Evolutionary conservation across 2,888 invertebrate species (phyloP).

Genomic region (Drepana falcataria): DNA sequence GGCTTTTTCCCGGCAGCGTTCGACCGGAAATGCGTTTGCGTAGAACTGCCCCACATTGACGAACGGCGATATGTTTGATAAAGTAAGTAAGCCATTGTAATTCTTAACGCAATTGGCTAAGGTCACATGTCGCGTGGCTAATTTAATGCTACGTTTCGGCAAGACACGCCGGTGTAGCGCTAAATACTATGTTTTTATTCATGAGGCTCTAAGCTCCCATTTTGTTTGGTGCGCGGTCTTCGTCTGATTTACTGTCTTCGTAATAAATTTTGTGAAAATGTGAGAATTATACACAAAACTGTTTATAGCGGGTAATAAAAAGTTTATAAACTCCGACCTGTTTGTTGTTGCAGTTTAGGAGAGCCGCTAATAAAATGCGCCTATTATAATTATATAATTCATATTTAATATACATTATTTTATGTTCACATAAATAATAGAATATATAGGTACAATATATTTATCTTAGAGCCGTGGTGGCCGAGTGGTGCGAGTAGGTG

Average conservation of each 20-base stretch:
- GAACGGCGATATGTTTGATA: conserved; percentile 54
- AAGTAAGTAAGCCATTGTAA: conserved; percentile 53
- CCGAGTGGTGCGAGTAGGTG: too few relatives aligned
- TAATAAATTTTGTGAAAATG: conserved; percentile 68
- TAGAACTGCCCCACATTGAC: conserved; percentile 62
- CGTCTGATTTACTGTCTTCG: conserved; percentile 71
- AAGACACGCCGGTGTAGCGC: conserved; percentile 63
- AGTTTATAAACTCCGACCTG: conserved; percentile 18
- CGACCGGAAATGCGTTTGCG: conserved; percentile 78
- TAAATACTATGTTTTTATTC: conserved; percentile 79
- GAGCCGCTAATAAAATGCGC: neutral
- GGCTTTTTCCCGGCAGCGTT: conserved; percentile 77
- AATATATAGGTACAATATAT: neutral
- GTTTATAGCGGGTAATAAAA: conserved; percentile 33
- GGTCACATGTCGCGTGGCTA: conserved; percentile 38
- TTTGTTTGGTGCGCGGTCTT: conserved; percentile 71
- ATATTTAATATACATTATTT: neutral
- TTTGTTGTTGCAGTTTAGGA: conserved; percentile 6
- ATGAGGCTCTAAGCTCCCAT: conserved; percentile 71
- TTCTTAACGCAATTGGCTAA: conserved; percentile 43
- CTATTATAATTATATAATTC: neutral
- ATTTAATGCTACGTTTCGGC: conserved; percentile 4
- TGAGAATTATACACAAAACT: conserved; percentile 47
- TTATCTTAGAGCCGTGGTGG: too few relatives aligned
- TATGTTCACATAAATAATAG: neutral